Conservation (phyloP, 2,888 invertebrate species). For the Coelopa pilipes region DNA sequence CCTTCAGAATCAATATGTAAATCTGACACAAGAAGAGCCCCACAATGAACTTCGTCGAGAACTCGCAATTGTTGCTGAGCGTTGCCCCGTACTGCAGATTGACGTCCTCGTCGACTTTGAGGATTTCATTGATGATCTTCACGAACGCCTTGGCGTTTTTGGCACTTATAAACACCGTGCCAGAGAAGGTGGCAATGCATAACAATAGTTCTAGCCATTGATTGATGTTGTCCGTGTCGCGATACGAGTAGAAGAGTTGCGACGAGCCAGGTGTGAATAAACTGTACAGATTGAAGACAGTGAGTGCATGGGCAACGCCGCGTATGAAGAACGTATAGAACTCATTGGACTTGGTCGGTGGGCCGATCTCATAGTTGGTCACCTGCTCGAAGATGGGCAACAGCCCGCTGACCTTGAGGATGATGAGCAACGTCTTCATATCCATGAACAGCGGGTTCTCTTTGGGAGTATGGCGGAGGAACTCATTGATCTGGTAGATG, state of each 20-base stretch:
- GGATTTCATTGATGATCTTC: constrained; percentile 58
- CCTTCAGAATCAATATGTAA: constrained; percentile 54
- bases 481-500: constrained; percentile 44
- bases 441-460: constrained; percentile 53
- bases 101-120: constrained; percentile 59
- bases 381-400: constrained; percentile 57
- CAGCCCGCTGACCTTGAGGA: constrained; percentile 58
- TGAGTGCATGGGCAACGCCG: constrained; percentile 52
- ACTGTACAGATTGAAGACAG: constrained; percentile 57
- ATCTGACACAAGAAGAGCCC: constrained; percentile 53
- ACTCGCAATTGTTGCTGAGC: constrained; percentile 55
- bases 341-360: constrained; percentile 53
- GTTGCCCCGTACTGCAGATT: constrained; percentile 49
- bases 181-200: constrained; percentile 56
- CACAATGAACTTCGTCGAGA: constrained; percentile 51
- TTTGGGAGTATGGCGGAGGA: constrained; percentile 39
- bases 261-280: constrained; percentile 50
- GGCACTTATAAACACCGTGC: constrained; percentile 54
- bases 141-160: constrained; percentile 55
- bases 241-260: constrained; percentile 51
- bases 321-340: constrained; percentile 57
- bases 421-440: constrained; percentile 51
- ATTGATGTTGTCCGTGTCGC: constrained; percentile 60
- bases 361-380: constrained; percentile 55
- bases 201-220: constrained; percentile 61